Evolutionary conservation across 1,140 invertebrate species (phyloP).

Genomic region (Ceratina calcarata): DNA sequence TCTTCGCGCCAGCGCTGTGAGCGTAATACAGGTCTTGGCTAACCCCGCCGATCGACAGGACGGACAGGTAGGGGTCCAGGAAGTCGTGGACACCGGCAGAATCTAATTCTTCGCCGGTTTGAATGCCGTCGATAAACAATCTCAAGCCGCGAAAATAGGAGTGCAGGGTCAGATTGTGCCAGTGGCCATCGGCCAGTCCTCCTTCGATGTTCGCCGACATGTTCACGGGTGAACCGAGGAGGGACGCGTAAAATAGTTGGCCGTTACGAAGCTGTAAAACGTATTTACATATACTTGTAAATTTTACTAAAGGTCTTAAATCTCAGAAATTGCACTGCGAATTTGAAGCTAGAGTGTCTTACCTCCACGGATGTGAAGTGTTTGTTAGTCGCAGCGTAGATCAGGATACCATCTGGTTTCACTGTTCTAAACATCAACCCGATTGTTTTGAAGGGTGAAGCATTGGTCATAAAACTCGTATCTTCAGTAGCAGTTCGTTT

Average conservation of each 20-base stretch:
- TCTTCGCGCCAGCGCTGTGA: conserved; percentile 78
- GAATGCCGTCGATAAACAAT: conserved; percentile 85
- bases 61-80: conserved; percentile 92
- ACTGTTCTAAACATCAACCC: conserved; percentile 91
- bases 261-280: conserved; percentile 82
- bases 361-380: conserved; percentile 92
- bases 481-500: conserved; percentile 67
- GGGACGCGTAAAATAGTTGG: conserved; percentile 87
- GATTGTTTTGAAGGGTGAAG: conserved; percentile 85
- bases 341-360: conserved; percentile 14
- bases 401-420: conserved; percentile 87
- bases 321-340: too few relatives aligned
- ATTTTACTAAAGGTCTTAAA: neutral
- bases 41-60: conserved; percentile 88
- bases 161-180: conserved; percentile 91
- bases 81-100: conserved; percentile 93
- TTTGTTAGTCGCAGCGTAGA: conserved; percentile 92
- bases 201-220: conserved; percentile 85
- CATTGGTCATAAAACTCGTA: conserved; percentile 58
- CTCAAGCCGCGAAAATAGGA: conserved; percentile 86
- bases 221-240: conserved; percentile 88
- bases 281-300: neutral
- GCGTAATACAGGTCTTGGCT: conserved; percentile 81
- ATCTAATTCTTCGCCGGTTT: conserved; percentile 91
- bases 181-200: conserved; percentile 88